Conservation (phyloP, 2,797 vertebrate genomes). For the Pangasius larnaudii region DNA sequence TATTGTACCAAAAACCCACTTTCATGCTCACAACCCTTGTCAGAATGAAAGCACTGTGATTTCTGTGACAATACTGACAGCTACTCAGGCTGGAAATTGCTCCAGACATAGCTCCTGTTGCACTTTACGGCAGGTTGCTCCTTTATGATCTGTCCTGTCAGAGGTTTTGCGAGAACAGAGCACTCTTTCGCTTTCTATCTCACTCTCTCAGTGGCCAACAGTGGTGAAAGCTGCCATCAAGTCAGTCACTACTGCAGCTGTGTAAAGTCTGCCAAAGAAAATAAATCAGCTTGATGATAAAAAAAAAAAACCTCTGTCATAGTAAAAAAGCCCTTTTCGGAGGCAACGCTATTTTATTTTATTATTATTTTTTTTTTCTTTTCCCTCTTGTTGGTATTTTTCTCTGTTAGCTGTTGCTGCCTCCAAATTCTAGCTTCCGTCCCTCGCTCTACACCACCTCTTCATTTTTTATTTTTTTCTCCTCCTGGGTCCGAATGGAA, state of each 20-base stretch:
- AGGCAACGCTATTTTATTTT: constrained; percentile 61
- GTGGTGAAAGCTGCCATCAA: constrained; percentile 2
- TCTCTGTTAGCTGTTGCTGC: constrained; percentile 62
- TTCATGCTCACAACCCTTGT: constrained; percentile 11
- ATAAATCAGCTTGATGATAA: constrained; percentile 47
- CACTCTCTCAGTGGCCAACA: constrained; percentile 15
- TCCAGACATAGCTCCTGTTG: constrained; percentile 6
- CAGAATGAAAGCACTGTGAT: constrained; percentile 10
- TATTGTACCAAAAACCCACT: constrained; percentile 6
- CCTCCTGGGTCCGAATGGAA: constrained; percentile 71
- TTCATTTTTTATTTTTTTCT: constrained; percentile 60
- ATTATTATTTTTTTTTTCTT: constrained; percentile 52
- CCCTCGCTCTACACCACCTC: constrained; percentile 62
- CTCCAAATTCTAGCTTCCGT: neutral
- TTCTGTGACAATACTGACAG: constrained; percentile 3
- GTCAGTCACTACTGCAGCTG: constrained; percentile 30
- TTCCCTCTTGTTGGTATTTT: constrained; percentile 48
- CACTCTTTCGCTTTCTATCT: constrained; percentile 25
- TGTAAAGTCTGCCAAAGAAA: constrained; percentile 10
- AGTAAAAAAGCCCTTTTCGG: constrained; percentile 46
- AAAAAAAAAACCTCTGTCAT: constrained; percentile 59
- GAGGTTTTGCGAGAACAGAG: constrained; percentile 27
- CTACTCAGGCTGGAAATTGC: constrained; percentile 32
- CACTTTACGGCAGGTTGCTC: constrained; percentile 33
- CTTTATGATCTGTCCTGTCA: constrained; percentile 29